phyloP scores from a whole-genome alignment of 2,113 vertebrate species.

The Drymodes brunneopygia region DNA sequence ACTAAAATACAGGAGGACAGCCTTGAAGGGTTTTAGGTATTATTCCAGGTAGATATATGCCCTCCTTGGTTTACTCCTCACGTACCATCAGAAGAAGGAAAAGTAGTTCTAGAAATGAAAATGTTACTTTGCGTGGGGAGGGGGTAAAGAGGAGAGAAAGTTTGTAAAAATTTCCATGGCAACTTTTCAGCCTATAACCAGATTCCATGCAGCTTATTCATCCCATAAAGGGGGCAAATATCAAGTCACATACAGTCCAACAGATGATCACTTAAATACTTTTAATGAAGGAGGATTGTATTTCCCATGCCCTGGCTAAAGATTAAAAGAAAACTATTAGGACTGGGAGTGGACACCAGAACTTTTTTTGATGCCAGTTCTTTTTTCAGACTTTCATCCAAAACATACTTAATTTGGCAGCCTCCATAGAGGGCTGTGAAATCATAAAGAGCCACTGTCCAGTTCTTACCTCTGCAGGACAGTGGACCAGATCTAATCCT shows the following conservation, averaged over 20 bases:
- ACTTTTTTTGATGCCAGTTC: constrained; percentile 1
- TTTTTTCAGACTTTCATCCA: constrained; percentile 49
- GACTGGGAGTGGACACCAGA: constrained; percentile 34
- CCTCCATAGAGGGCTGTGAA: constrained; percentile 25
- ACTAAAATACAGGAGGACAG: constrained; percentile 1
- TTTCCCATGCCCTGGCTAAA: constrained; percentile 13
- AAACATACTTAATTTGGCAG: constrained; percentile 66
- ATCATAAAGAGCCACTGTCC: constrained; percentile 39
- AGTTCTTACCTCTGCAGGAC: constrained; percentile 39
- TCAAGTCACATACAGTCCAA: neutral
- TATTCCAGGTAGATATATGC: neutral
- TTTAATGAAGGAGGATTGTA: neutral
- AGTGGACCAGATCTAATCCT: constrained; percentile 41
- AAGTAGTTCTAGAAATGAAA: neutral
- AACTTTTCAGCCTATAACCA: constrained; percentile 10
- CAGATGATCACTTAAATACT: neutral
- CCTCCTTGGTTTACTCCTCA: neutral
- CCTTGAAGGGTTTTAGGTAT: constrained; percentile 11
- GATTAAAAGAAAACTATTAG: constrained; percentile 49
- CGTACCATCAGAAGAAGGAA: neutral
- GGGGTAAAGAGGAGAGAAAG: neutral
- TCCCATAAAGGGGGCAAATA: constrained; percentile 1
- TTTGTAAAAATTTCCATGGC: constrained; percentile 42
- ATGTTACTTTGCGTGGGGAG: neutral
- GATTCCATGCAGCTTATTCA: constrained; percentile 21